Evolutionary conservation across 2,113 vertebrate genomes (phyloP).

Genomic region (Herpailurus yagouaroundi): DNA sequence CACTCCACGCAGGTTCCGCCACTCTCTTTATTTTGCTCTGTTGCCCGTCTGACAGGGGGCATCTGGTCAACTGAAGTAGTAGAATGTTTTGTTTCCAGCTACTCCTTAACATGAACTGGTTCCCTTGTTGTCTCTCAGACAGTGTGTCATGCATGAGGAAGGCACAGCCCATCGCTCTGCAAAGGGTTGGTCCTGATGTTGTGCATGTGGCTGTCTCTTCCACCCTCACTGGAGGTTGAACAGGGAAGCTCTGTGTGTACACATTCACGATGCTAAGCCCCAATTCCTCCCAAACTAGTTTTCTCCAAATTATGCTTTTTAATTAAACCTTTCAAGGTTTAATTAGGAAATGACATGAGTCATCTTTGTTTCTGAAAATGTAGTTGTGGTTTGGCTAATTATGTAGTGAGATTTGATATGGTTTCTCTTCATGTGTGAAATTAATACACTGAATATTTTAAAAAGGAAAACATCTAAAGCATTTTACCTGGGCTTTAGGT

Average conservation of each 20-base stretch:
- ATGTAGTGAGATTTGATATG: slow-evolving; percentile 79
- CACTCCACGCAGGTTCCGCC: accelerated
- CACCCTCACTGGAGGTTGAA: not conserved
- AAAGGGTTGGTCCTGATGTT: not conserved
- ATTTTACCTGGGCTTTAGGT: slow-evolving; percentile 43
- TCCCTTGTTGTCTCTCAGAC: not conserved
- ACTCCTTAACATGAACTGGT: not conserved
- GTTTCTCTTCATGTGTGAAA: slow-evolving; percentile 72
- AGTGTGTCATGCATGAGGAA: not conserved
- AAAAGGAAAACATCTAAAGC: slow-evolving; percentile 52
- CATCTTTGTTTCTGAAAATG: slow-evolving; percentile 81
- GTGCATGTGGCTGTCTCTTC: not conserved
- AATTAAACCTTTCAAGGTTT: slow-evolving; percentile 83
- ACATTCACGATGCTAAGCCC: slow-evolving; percentile 46
- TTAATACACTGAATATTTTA: slow-evolving; percentile 50
- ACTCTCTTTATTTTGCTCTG: accelerated
- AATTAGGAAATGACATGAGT: slow-evolving; percentile 82
- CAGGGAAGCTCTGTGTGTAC: not conserved
- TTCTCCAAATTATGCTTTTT: slow-evolving; percentile 79
- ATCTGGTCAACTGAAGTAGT: not conserved
- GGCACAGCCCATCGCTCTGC: accelerated
- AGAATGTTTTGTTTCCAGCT: not conserved
- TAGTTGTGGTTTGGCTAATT: slow-evolving; percentile 81
- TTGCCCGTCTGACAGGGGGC: accelerated
- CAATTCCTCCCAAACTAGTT: slow-evolving; percentile 67